Conservation (phyloP, 2,888 invertebrate species). For the Syrista parreyssii region DNA sequence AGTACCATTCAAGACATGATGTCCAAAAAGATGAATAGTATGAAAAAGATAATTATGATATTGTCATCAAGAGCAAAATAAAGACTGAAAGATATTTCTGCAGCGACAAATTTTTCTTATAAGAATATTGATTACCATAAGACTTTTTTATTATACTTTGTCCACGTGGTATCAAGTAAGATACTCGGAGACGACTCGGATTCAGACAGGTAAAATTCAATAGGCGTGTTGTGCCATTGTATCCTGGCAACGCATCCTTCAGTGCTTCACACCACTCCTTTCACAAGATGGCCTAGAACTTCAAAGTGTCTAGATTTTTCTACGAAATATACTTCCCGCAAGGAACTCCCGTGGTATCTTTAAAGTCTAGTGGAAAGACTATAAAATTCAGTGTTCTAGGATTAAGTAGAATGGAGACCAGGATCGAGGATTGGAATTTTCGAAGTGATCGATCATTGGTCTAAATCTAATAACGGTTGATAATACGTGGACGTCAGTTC, state of each 20-base stretch:
- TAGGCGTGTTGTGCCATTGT: constrained; percentile 42
- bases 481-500: not conserved
- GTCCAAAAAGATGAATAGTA: not conserved
- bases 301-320: constrained; percentile 8
- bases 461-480: constrained; percentile 10
- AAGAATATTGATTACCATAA: not conserved
- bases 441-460: constrained; percentile 10
- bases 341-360: not conserved
- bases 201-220: constrained; percentile 26
- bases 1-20: constrained; percentile 41
- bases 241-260: constrained; percentile 41
- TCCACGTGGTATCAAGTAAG: not conserved
- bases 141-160: not conserved
- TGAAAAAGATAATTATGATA: not conserved
- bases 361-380: not conserved
- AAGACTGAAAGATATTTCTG: not conserved
- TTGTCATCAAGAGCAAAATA: not conserved
- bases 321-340: not conserved
- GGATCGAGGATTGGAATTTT: not conserved
- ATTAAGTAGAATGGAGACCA: constrained; percentile 12
- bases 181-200: not conserved
- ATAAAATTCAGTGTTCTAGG: constrained; percentile 8
- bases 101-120: not conserved
- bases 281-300: constrained; percentile 30
- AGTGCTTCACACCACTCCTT: not conserved